Percentiles rank a stretch among this genome's conserved stretches.
Evolutionary conservation across 1,140 invertebrate species (phyloP).

Genomic region (Leucophenga varia): DNA sequence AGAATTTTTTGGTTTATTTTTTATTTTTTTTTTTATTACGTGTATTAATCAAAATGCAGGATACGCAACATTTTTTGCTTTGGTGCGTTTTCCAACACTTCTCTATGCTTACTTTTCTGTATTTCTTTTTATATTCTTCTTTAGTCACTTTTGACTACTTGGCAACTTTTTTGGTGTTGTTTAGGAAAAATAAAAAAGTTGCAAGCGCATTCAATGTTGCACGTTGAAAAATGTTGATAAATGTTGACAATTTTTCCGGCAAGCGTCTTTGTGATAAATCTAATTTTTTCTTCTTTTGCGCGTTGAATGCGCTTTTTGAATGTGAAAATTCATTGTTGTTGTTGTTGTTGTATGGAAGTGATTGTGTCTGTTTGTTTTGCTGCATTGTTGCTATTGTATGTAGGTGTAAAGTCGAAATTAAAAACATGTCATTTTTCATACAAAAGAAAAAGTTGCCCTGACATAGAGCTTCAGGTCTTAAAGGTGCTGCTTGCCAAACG

Average conservation of each 20-base stretch:
- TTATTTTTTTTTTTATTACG: too few relatives aligned
- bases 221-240: slow-evolving; percentile 54
- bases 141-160: slow-evolving; percentile 12
- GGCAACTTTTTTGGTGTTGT: slow-evolving; percentile 31
- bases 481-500: too few relatives aligned
- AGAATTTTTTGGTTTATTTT: too few relatives aligned
- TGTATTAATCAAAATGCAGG: slow-evolving; percentile 48
- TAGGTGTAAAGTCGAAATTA: slow-evolving; percentile 54
- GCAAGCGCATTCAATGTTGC: slow-evolving; percentile 17
- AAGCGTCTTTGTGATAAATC: slow-evolving; percentile 55
- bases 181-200: slow-evolving; percentile 25
- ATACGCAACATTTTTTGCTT: slow-evolving; percentile 8
- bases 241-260: slow-evolving; percentile 55
- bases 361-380: slow-evolving; percentile 23
- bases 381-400: slow-evolving; percentile 30
- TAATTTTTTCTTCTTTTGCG: slow-evolving; percentile 47
- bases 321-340: slow-evolving; percentile 20
- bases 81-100: slow-evolving; percentile 6
- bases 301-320: slow-evolving; percentile 15
- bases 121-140: not conserved
- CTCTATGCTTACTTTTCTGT: slow-evolving; percentile 5
- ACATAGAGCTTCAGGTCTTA: slow-evolving; percentile 18
- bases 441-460: slow-evolving; percentile 28
- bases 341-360: slow-evolving; percentile 20
- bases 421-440: slow-evolving; percentile 51